Conservation (phyloP, 2,113 vertebrate species). For the Capreolus pygargus region DNA sequence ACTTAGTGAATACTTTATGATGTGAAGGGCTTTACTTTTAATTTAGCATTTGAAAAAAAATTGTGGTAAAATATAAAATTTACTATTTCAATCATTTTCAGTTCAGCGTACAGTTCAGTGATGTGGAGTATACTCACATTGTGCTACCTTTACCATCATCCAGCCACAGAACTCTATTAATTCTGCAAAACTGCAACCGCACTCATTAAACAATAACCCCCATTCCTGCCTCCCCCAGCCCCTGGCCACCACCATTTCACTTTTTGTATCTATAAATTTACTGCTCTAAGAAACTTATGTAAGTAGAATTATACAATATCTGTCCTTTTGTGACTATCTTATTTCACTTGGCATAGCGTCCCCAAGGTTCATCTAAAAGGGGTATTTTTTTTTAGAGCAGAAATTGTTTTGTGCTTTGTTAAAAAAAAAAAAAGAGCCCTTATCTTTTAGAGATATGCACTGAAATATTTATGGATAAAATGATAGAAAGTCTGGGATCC, state of each 20-base stretch:
- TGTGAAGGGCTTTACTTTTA: neutral
- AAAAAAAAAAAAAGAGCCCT: neutral
- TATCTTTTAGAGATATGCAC: neutral
- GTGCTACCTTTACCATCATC: neutral
- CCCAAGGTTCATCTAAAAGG: neutral
- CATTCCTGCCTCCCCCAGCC: neutral
- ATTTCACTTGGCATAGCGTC: neutral
- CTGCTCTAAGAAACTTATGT: neutral
- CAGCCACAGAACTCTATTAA: neutral
- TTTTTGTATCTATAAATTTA: neutral
- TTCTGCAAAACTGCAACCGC: neutral
- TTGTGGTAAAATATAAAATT: neutral
- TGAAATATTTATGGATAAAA: constrained; percentile 10
- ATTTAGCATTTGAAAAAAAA: neutral
- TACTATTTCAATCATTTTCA: neutral
- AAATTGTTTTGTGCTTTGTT: neutral
- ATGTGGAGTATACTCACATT: neutral
- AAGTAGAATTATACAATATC: neutral
- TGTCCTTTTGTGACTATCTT: neutral
- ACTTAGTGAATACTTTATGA: neutral
- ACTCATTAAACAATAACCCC: neutral
- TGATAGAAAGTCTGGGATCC: neutral
- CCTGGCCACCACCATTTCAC: neutral
- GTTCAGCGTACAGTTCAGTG: neutral
- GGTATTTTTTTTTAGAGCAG: neutral